Percentiles rank a stretch among this genome's conserved stretches.
phyloP scores from a whole-genome alignment of 2,888 invertebrate genomes.

The Lypha dubia region DNA sequence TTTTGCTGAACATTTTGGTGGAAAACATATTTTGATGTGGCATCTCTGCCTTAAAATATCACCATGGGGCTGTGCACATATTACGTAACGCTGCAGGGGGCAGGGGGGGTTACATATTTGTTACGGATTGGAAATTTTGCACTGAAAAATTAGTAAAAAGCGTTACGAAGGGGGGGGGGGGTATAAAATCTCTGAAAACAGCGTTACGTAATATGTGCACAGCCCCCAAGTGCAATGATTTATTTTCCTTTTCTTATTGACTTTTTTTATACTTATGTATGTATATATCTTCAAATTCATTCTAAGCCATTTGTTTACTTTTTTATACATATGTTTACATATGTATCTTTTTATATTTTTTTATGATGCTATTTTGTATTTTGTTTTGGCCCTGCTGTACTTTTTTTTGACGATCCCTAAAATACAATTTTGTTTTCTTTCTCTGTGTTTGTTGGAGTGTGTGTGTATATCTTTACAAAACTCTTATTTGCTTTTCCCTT shows the following conservation, averaged over 20 bases:
- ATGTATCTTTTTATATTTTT: conserved; percentile 32
- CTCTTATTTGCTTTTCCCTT: conserved; percentile 24
- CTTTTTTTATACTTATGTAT: not conserved
- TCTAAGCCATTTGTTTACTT: not conserved
- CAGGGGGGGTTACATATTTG: no score
- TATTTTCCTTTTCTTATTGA: conserved; percentile 14
- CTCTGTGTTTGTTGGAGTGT: not conserved
- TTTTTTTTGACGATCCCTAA: conserved; percentile 59
- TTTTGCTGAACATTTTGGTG: no score
- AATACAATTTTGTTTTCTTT: conserved; percentile 31
- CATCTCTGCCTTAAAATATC: no score
- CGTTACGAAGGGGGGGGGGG: no score
- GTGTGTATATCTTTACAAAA: conserved; percentile 3
- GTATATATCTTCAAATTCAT: not conserved
- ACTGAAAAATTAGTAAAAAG: no score
- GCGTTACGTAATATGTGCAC: no score
- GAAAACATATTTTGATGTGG: no score
- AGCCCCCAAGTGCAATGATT: not conserved
- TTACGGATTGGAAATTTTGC: no score
- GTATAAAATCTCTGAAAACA: no score
- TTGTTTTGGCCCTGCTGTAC: conserved; percentile 77
- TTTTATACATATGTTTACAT: conserved; percentile 15
- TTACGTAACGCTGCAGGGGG: no score
- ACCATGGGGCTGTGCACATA: no score
- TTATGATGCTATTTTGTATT: conserved; percentile 63